Evolutionary conservation across 2,888 invertebrate species (phyloP), one percentile per base, ranked within the genome.

Genomic region (Asteroscopus sphinx): DNA sequence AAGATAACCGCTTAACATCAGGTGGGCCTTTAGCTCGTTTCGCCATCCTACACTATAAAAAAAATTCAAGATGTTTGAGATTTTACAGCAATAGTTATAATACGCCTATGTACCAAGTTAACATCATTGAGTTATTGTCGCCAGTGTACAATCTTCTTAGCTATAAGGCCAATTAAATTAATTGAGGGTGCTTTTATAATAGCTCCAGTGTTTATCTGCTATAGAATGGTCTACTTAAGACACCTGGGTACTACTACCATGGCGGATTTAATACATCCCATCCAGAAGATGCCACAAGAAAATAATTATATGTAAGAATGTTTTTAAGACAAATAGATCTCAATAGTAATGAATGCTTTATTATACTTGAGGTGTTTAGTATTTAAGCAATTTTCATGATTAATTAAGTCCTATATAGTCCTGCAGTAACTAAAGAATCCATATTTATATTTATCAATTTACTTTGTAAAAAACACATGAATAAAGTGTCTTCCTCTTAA

Each of bases 101-200:
- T n/a, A n/a, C n/a, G n/a, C n/a, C n/a, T n/a, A 21, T 21, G 3
- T 4, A 21, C 4, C 21, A 21, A 21, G 21, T 21, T 4, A 21
- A 4, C 21, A 21, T 21, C 21, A 21, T 3, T 6, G 21, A 4
- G 3, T 21, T 21, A 21, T 6, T 3, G 8, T 9, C 3, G 11
- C 8, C 17, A 58, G 66, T 79, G 66, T 54, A 30, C 47, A 76
- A 17, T 26, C 52, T 15, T 47, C 75, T 70, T 75, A 52, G 74
- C 48, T 36, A 45, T 58, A 16, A 49, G 39, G 48, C 77, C 80
- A 82, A 83, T 82, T 82, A 81, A 76, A 68, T 77, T 81, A 80
- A 80, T 79, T 73, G 83, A 69, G 32, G 61, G 60, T 67, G 47
- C 66, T 73, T 74, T 68, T 79, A 73, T 72, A 70, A 76, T 62